Percentiles rank a stretch among this genome's conserved stretches.
Evolutionary conservation across 2,888 invertebrate genomes (phyloP).

Genomic region (Halictus quadricinctus): DNA sequence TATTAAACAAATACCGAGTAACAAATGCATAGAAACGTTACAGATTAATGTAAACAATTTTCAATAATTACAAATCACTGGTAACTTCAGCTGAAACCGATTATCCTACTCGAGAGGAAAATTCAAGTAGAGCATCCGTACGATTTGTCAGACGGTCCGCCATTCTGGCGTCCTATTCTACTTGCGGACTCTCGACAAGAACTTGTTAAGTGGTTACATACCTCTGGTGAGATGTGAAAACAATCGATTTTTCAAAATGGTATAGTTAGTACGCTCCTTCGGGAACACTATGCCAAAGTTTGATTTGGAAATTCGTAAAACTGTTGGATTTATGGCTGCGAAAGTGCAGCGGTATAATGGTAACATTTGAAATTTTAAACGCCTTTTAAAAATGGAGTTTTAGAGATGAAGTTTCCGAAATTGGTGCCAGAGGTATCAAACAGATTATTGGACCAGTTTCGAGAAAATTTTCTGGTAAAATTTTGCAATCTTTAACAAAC

Average conservation of each 20-base stretch:
- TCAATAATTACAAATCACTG: background rate
- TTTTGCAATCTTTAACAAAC: background rate
- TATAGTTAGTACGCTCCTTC: background rate
- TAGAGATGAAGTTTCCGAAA: background rate
- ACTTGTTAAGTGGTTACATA: background rate
- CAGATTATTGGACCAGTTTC: background rate
- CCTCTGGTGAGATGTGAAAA: background rate
- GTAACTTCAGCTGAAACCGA: background rate
- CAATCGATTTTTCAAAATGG: background rate
- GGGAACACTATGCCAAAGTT: background rate
- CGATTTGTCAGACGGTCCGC: conserved; percentile 38
- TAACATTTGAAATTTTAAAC: background rate
- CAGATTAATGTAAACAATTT: too few species aligned
- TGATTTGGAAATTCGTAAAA: background rate
- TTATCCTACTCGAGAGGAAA: background rate
- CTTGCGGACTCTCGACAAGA: background rate
- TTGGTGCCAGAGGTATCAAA: background rate
- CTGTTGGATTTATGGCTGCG: background rate
- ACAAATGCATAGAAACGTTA: background rate
- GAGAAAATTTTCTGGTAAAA: background rate
- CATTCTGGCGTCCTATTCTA: background rate
- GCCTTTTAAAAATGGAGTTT: background rate
- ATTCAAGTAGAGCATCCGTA: conserved; percentile 40
- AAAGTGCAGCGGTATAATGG: background rate
- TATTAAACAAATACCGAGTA: background rate